phyloP scores from a whole-genome alignment of 2,888 invertebrate species.

The Linyphia triangularis region DNA sequence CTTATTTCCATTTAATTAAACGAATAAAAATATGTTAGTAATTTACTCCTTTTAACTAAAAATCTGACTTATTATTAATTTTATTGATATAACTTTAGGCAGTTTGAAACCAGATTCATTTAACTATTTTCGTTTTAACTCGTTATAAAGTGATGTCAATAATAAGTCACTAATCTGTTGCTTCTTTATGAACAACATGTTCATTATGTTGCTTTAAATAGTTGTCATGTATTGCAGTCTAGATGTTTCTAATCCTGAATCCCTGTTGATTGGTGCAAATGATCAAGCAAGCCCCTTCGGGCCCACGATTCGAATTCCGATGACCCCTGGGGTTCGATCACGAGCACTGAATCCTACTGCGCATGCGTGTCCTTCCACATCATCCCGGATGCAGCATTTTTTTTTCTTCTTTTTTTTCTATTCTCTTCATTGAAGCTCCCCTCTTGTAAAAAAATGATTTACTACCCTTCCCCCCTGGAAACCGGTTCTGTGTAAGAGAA shows the following conservation, averaged over 20 bases:
- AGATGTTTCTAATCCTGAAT: background rate
- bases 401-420: constrained; percentile 22
- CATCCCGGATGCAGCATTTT: constrained; percentile 61
- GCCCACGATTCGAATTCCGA: constrained; percentile 11
- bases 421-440: constrained; percentile 58
- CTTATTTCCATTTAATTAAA: no score
- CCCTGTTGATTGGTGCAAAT: background rate
- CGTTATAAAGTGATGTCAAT: no score
- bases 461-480: constrained; percentile 42
- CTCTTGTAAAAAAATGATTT: constrained; percentile 45
- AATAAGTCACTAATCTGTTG: no score
- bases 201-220: no score
- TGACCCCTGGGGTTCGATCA: constrained; percentile 26
- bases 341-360: constrained; percentile 12
- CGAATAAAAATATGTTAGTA: no score
- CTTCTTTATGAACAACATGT: no score
- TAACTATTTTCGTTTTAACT: no score
- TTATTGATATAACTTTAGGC: no score
- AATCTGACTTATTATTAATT: no score
- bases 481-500: constrained; percentile 65
- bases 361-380: constrained; percentile 39
- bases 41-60: no score
- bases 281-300: background rate
- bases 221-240: no score
- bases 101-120: no score